Evolutionary conservation across 2,113 vertebrate genomes (phyloP), one percentile per base, ranked within the genome.

Genomic region (Calypte anna): DNA sequence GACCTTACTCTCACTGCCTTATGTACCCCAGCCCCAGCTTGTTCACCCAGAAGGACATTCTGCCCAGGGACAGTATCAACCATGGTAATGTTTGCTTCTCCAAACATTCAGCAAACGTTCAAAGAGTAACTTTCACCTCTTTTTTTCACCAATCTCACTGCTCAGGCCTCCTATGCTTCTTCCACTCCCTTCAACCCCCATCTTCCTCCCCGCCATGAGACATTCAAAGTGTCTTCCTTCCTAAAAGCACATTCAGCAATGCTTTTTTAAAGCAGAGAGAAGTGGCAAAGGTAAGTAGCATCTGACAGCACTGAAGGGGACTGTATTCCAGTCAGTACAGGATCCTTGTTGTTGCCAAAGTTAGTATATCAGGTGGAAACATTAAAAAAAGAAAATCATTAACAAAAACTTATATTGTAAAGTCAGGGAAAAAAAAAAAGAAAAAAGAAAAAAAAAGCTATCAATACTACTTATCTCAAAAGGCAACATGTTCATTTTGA

Each of bases 271-370:
- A 88, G n/a, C 62, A 3, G 6, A 23, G 14, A n/a, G 22, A 50
- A 66, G 46, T 33, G 31, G n/a, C 8, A 55, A 70, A 86, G 38
- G 27, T 24, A 27, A 8, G 14, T 27, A 51, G 20, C 33, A 55
- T 24, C 51, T 1, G 0, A 43, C 31, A 66, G 25, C 1, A 0
- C 44, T 59, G 21, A 62, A 51, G 38, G 10, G 27, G 40, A 25
- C 58, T 38, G 6, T 44, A 27, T 75, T 84, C 51, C 51, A 54
- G 28, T 44, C 31, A 62, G 58, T 64, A 84, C 5, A 55, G 30
- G 51, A 64, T 46, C 33, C 7, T 50, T 33, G 24, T 58, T 58
- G 30, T 43, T 75, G 25, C 64, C 68, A 75, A 80, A 75, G 22
- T 48, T 38, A 54, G 30, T 25, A 8, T 21, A 61, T 43, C 12